A percentile compares a stretch with the other conserved stretches of the same genome.
Conservation (phyloP, 2,113 vertebrate species). For the Cisticola juncidis region DNA sequence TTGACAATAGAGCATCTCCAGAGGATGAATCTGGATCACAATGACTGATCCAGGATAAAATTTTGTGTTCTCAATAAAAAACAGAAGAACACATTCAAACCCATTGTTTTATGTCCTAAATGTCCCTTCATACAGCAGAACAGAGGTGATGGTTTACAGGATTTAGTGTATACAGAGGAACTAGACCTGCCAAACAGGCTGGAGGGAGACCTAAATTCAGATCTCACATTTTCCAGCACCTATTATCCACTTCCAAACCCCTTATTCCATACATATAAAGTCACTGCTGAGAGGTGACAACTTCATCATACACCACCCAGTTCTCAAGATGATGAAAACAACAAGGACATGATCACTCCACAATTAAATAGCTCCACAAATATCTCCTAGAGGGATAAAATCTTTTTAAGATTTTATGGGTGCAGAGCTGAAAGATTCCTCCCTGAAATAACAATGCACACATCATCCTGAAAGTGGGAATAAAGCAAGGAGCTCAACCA, state of each 20-base stretch:
- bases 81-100: background rate
- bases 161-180: fast-evolving
- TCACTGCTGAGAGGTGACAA: background rate
- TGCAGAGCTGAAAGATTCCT: background rate
- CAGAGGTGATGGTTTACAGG: background rate
- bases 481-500: background rate
- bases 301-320: background rate
- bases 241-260: background rate
- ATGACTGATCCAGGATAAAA: background rate
- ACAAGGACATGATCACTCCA: background rate
- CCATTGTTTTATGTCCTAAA: background rate
- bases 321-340: background rate
- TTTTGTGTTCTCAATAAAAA: background rate
- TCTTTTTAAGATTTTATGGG: background rate
- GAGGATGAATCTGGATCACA: background rate
- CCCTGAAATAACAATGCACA: background rate
- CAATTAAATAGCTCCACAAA: background rate
- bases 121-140: background rate
- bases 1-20: fast-evolving
- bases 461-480: background rate
- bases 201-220: background rate
- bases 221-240: background rate
- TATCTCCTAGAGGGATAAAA: background rate
- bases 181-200: background rate
- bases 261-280: background rate